Conservation (phyloP, 1,140 invertebrate genomes). For the Heliconius hermathena region DNA sequence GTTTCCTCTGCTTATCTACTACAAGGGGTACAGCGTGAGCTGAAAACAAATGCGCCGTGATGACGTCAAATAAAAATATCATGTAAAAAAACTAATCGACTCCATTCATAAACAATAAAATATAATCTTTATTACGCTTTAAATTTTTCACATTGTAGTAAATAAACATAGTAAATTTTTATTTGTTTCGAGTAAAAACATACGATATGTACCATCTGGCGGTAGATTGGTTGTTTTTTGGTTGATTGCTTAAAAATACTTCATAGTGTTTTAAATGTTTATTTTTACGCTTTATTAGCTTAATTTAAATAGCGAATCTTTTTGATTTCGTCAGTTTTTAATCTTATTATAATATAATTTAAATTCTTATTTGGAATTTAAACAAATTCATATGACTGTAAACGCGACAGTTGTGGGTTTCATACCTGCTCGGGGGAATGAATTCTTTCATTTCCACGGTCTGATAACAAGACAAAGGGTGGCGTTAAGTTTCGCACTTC, state of each 20-base stretch:
- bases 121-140: slow-evolving; percentile 32
- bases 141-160: slow-evolving; percentile 33
- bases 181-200: slow-evolving; percentile 11
- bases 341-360: too few relatives aligned
- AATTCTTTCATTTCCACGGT: not conserved
- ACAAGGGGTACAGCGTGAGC: too few relatives aligned
- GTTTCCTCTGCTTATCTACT: too few relatives aligned
- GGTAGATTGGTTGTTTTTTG: not conserved
- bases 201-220: slow-evolving; percentile 14
- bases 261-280: not conserved
- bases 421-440: not conserved
- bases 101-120: slow-evolving; percentile 32
- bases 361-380: too few relatives aligned
- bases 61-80: too few relatives aligned
- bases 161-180: slow-evolving; percentile 37
- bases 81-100: slow-evolving; percentile 21
- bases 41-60: too few relatives aligned
- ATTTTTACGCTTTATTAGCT: not conserved
- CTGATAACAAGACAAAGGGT: not conserved
- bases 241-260: not conserved
- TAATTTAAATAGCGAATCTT: not conserved
- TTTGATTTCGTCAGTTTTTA: not conserved
- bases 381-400: not conserved
- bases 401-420: not conserved
- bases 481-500: not conserved